Evolutionary conservation across 30 jellyfish, hydroid and myxozoan species (phyloP), one percentile per base, ranked within the genome.

Genomic region (Hydractinia symbiolongicarpus): DNA sequence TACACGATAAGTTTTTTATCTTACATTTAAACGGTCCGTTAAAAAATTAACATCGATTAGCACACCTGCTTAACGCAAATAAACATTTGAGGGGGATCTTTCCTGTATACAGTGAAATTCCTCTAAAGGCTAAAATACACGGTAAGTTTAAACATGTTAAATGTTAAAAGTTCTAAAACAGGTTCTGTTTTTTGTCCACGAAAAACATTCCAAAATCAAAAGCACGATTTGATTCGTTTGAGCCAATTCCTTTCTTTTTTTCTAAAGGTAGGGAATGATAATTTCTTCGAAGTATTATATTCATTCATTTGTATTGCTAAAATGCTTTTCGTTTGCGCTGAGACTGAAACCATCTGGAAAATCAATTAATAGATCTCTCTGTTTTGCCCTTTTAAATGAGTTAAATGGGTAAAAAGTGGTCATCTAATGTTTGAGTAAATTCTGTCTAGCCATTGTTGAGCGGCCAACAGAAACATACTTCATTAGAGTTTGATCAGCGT

Each of bases 241-340:
- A 58, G 15, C 19, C 17, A 58, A 58, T 58, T 58, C 69, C 69
- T 58, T 16, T 58, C 69, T 58, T 58, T 58, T 58, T 16, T 58
- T 13, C 69, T 58, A 1, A 58, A 58, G 3, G 19, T 58, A 58
- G 17, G 69, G 69, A 11, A 58, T 58, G 69, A 58, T 3, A 16
- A 58, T 58, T 58, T 58, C 69, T 58, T 58, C 19, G 69, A 58
- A 3, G 19, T 58, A 58, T 58, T 58, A 0, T 58, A 58, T 58
- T 58, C 44, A 30, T 30, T 30, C 1, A 30, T 58, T 16, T 13
- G 69, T 58, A 58, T 58, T 58, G 69, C 69, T 58, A 16, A 58
- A 58, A 58, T 58, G 69, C 69, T 58, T 58, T 58, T 58, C 69
- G 69, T 58, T 58, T 11, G 69, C 69, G 19, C 69, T 58, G 19